These are phyloP conservation scores for Meganola albula DNA, from an alignment of 2,888 invertebrate species.

Conservation along the genomic window DNA sequence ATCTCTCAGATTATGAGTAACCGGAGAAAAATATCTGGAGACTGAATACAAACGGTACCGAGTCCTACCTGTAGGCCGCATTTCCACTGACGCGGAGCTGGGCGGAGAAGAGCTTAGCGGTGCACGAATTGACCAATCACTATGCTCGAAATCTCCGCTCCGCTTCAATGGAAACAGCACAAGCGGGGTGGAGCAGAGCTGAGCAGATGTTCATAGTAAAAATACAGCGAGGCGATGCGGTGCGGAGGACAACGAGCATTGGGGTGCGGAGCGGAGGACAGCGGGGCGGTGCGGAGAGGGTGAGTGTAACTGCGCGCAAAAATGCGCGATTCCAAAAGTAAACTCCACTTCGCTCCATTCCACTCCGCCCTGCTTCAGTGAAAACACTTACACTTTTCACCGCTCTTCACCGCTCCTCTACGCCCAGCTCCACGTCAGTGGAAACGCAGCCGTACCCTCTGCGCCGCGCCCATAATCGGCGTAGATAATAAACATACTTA, in stretches of 20 bases:
- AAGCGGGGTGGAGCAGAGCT: no score
- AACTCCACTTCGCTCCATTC: neutral
- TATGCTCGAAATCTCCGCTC: conserved; percentile 10
- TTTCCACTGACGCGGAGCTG: neutral
- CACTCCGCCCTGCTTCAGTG: neutral
- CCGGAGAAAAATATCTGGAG: no score
- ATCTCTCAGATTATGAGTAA: no score
- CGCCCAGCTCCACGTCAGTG: neutral
- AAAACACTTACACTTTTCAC: neutral
- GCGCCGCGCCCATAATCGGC: neutral
- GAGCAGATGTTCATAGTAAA: no score
- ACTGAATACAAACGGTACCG: no score
- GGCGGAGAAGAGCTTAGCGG: no score
- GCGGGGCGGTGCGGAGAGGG: neutral
- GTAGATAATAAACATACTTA: no score
- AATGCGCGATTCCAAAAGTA: neutral
- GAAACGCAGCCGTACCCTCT: neutral
- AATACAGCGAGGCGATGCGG: no score
- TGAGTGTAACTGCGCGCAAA: neutral
- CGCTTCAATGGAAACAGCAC: neutral
- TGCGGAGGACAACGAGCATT: no score
- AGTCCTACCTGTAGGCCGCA: no score
- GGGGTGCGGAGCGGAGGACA: neutral
- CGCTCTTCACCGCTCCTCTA: neutral
- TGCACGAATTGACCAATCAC: no score